Conservation (phyloP, 92 coral and sea anemone genomes). For the Montipora capitata region DNA sequence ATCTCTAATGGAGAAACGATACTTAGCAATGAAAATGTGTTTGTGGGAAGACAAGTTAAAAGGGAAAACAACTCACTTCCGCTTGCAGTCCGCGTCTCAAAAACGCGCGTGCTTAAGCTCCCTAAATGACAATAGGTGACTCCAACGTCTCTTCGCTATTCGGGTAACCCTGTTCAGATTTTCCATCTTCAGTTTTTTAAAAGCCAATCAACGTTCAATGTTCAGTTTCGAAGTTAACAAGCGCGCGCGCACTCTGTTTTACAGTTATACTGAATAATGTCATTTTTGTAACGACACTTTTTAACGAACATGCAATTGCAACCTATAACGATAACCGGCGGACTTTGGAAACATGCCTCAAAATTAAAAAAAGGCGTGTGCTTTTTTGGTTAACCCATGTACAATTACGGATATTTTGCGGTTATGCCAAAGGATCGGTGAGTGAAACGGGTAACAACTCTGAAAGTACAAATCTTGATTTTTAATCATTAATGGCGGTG, state of each 20-base stretch:
- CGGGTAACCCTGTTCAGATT: neutral
- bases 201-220: conserved; percentile 3
- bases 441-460: neutral
- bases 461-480: neutral
- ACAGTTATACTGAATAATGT: neutral
- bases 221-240: neutral
- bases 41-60: too few species aligned
- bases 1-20: too few species aligned
- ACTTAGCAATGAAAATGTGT: too few species aligned
- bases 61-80: too few species aligned
- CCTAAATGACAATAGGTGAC: neutral
- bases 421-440: neutral
- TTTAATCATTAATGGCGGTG: neutral
- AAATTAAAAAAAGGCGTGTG: neutral
- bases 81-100: too few species aligned
- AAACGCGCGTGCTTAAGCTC: too few species aligned
- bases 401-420: neutral
- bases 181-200: neutral
- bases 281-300: neutral
- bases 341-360: conserved; percentile 2
- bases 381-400: neutral
- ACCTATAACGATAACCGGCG: neutral
- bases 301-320: neutral
- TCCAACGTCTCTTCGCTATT: neutral
- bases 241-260: neutral